Evolutionary conservation across 2,888 invertebrate genomes (phyloP), one percentile per base, ranked within the genome.

Genomic region (Drosophila niveifrons): DNA sequence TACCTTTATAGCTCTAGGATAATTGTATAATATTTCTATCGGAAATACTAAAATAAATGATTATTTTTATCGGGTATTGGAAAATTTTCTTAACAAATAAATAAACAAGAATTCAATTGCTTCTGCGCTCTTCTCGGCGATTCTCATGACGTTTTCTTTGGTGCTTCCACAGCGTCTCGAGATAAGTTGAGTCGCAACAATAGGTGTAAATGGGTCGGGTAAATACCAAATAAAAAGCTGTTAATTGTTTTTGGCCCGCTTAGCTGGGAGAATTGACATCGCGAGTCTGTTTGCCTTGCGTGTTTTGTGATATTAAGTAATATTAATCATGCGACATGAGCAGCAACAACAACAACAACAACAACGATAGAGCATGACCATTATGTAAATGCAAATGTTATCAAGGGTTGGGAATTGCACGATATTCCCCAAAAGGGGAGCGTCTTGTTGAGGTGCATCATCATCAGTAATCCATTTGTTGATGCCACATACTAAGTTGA

Each of bases 271-370:
- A 59, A 64, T 62, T 65, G 57, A 65, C 57, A 69, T 51, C 61
- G 36, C n/a, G 65, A 51, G 67, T 69, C 72, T 70, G 66, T 79
- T 79, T 55, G 63, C 44, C 66, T 59, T 71, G 67, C 76, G 76
- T 87, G 82, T 15, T 18, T 57, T 65, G n/a, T 59, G 44, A 62
- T 78, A 64, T 88, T 77, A 67, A 65, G 77, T 77, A 82, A 76
- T 58, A 23, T 64, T 65, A 76, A 81, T 81, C 88, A 82, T 84
- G 79, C 46, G 85, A 66, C 66, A 76, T 23, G 53, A 41, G 23
- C 29, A 41, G 23, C 29, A 53, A 15, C 13, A 18, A 41, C 3
- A 36, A 36, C 4, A 11, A 11, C n/a, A n/a, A n/a, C 36, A 41
- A 2, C 39, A 41, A 41, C 39, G 13, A 1, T n/a, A 36, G 17